These are phyloP conservation scores for Microplitis mediator DNA, from an alignment of 1,140 invertebrate genomes.

Conservation along the genomic window DNA sequence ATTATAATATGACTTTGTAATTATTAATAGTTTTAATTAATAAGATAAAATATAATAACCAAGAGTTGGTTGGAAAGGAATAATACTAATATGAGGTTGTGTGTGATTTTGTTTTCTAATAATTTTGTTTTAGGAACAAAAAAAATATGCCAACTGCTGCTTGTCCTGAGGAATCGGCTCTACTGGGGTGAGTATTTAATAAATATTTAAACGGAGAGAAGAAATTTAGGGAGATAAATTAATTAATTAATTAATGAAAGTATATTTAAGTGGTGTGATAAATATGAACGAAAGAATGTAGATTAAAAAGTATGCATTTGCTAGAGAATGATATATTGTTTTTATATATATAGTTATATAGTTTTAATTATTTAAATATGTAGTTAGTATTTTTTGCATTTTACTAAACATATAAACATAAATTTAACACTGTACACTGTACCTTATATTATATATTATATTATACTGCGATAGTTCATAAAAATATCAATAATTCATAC, in stretches of 20 bases:
- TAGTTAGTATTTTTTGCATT: not conserved
- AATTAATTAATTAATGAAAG: slow-evolving; percentile 6
- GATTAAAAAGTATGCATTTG: not conserved
- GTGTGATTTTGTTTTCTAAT: slow-evolving; percentile 56
- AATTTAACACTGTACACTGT: no score
- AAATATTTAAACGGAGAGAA: no score
- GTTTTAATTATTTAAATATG: not conserved
- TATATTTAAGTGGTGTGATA: slow-evolving; percentile 19
- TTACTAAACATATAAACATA: not conserved
- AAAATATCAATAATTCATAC: no score
- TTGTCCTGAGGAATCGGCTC: slow-evolving; percentile 72
- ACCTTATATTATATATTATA: no score
- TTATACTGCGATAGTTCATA: no score
- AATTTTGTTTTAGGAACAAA: slow-evolving; percentile 67
- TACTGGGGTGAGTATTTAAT: slow-evolving; percentile 69
- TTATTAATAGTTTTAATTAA: no score
- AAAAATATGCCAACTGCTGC: slow-evolving; percentile 72
- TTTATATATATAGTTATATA: not conserved
- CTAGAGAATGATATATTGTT: slow-evolving; percentile 11
- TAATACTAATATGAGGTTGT: slow-evolving; percentile 50
- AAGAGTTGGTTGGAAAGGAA: slow-evolving; percentile 17
- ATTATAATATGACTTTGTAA: not conserved
- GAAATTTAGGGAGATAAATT: not conserved
- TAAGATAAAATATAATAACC: not conserved
- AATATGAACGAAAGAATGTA: not conserved